Percentiles rank a stretch among this genome's conserved stretches.
phyloP scores from a whole-genome alignment of 2,113 vertebrate genomes.

The Oryctolagus cuniculus region mOryCun1.1 NC_091447.1:30901501-30902000 shows the following conservation, averaged over 20 bases:
- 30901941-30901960: not conserved
- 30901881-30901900: not conserved
- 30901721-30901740: constrained; percentile 38
- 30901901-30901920: not conserved
- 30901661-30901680: constrained; percentile 83
- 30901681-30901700: constrained; percentile 80
- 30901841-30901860: too few relatives aligned
- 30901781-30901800: not conserved
- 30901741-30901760: not conserved
- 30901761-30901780: not conserved
- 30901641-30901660: constrained; percentile 82
- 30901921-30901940: accelerated
- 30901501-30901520: constrained; percentile 73
- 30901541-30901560: constrained; percentile 71
- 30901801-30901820: not conserved
- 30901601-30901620: not conserved
- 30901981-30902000: too few relatives aligned
- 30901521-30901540: constrained; percentile 57
- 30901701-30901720: constrained; percentile 66
- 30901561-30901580: constrained; percentile 89
- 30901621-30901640: constrained; percentile 84
- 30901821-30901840: too few relatives aligned
- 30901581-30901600: constrained; percentile 88
- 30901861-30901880: accelerated
- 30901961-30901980: not conserved